phyloP scores from a whole-genome alignment of 2,888 invertebrate genomes.

The Aspidiotus rigidus region DNA sequence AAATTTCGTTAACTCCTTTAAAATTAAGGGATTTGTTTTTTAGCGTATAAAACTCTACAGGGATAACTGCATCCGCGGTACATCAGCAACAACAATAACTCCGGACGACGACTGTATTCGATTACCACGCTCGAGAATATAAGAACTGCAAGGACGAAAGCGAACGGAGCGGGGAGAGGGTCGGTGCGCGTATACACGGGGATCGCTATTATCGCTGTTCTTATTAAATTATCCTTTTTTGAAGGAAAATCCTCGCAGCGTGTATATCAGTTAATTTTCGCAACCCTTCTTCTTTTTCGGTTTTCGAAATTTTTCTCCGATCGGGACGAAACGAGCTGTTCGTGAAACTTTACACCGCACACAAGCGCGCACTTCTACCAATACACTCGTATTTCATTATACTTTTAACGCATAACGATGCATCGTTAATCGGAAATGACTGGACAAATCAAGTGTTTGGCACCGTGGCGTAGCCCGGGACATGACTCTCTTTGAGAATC shows the following conservation, averaged over 20 bases:
- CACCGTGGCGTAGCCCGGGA: too few species aligned
- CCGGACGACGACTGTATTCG: too few species aligned
- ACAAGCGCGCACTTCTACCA: too few species aligned
- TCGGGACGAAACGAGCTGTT: background rate
- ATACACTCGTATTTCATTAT: too few species aligned
- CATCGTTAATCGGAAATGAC: too few species aligned
- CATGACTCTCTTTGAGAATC: too few species aligned
- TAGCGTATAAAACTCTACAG: constrained; percentile 25
- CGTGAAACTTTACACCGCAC: too few species aligned
- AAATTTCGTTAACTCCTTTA: constrained; percentile 33
- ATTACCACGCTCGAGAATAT: constrained; percentile 3
- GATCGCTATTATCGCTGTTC: constrained; percentile 27
- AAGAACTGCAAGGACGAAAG: constrained; percentile 24
- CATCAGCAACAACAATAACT: too few species aligned
- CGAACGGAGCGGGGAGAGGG: too few species aligned
- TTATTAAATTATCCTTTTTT: constrained; percentile 29
- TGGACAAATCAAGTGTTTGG: too few species aligned
- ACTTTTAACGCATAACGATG: too few species aligned
- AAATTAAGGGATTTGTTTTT: constrained; percentile 33
- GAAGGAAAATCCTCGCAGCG: background rate
- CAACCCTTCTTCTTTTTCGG: background rate
- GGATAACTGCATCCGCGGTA: constrained; percentile 11
- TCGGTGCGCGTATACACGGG: background rate
- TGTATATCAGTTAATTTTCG: background rate
- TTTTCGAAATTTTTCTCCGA: background rate